Base-by-base conservation (phyloP, 2,888 invertebrate species). In the Andrena flavipes region DNA sequence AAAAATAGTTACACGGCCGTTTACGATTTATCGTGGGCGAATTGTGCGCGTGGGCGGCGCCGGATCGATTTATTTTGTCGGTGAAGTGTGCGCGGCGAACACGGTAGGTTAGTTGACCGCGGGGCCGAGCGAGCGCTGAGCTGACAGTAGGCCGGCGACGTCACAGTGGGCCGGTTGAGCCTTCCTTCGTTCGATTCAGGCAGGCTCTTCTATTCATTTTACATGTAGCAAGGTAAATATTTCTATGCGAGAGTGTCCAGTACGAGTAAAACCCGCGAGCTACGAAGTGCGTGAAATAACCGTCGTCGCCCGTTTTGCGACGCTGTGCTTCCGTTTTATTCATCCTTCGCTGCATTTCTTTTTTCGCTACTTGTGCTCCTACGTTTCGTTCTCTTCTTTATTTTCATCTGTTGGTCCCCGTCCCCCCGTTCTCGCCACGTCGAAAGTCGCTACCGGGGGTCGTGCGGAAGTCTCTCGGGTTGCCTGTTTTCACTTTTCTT, bases 91-190 rank as follows among this genome's bases (percentile, higher is more conserved):
- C 87, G 87, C 89, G 89, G 89, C 87, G 86, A 86, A 85, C 90
- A 92, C 90, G 91, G 93, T 94, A 92, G 92, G 93, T 93, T 93
- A 93, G 93, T 93, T 93, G 93, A 93, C 92, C 92, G 94, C 94
- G 94, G 94, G 93, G 93, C 94, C 93, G 94, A 94, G 94, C 93
- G 94, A 93, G 92, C 91, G 93, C 91, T 92, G 94, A 92, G 93
- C 94, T 94, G 94, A 94, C 95, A 94, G 95, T 95, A 94, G 94
- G 94, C 94, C 94, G 95, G 94, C 94, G 94, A 94, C 94, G 94
- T 94, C 94, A 94, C 94, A 94, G 94, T 94, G 94, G 94, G 94
- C 94, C 94, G 94, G 94, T 94, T 94, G 94, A 93, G 94, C 93
- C 93, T 93, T 92, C 92, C 91, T 92, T 92, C 92, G 91, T 92